Evolutionary conservation across 2,888 invertebrate genomes (phyloP).

Genomic region (Oligia strigilis): DNA sequence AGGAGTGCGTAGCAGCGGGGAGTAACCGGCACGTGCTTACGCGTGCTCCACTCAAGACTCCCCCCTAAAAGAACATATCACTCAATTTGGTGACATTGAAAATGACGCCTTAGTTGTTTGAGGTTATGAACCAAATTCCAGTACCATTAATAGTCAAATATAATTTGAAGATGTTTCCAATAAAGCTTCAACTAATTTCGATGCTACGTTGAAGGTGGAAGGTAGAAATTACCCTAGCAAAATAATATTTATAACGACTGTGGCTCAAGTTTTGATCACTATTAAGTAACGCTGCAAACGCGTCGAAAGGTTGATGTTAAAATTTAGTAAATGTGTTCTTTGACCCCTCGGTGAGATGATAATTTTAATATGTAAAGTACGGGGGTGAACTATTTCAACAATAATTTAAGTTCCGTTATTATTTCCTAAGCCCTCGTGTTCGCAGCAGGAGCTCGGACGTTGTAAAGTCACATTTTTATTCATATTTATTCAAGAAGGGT

Average conservation of each 20-base stretch:
- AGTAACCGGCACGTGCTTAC: slow-evolving; percentile 88
- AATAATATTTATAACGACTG: slow-evolving; percentile 71
- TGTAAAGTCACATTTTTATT: slow-evolving; percentile 70
- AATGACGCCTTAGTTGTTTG: slow-evolving; percentile 61
- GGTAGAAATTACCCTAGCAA: slow-evolving; percentile 77
- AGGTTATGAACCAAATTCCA: slow-evolving; percentile 60
- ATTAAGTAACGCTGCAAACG: slow-evolving; percentile 82
- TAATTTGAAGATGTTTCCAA: slow-evolving; percentile 74
- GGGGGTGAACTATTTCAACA: slow-evolving; percentile 85
- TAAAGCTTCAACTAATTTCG: slow-evolving; percentile 74
- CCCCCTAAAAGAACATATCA: slow-evolving; percentile 66
- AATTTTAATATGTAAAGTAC: slow-evolving; percentile 86
- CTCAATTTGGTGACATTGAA: slow-evolving; percentile 55
- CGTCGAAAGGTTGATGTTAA: slow-evolving; percentile 85
- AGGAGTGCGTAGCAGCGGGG: slow-evolving; percentile 90
- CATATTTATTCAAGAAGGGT: slow-evolving; percentile 68
- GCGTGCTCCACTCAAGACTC: slow-evolving; percentile 76
- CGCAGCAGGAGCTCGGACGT: slow-evolving; percentile 73
- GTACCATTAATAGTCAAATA: slow-evolving; percentile 54
- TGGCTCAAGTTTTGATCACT: slow-evolving; percentile 81
- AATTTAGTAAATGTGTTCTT: slow-evolving; percentile 86
- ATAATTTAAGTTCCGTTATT: slow-evolving; percentile 86
- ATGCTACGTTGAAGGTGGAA: slow-evolving; percentile 76
- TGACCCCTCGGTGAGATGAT: slow-evolving; percentile 85
- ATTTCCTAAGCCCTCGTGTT: slow-evolving; percentile 78